Base-by-base conservation (phyloP, 64 coral and sea anemone species). In the Stichodactyla mertensii region DNA sequence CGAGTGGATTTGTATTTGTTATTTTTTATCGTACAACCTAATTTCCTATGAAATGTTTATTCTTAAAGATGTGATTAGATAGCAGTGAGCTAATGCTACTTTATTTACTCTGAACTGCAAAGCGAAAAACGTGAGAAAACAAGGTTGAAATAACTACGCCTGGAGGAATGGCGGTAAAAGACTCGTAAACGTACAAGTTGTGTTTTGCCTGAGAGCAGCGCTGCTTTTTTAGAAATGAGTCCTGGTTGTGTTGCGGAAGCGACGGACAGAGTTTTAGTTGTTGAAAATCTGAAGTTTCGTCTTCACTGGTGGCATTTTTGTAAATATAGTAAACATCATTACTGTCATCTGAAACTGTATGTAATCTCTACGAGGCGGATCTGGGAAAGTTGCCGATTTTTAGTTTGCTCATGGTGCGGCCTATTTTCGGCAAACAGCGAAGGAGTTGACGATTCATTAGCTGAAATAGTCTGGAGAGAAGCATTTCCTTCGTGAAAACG, bases 381-480 rank as follows among this genome's bases (percentile, higher is more conserved):
- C 27, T 74, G 7, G 23, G 10, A 74, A 27, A 74, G 24, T 74
- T 74, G 69, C 69, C 69, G 69, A 74, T 31, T 74, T 74, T 74
- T 11, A 31, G 69, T 31, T 26, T 74, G 24, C 10, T 31, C 12
- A 28, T 74, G 24, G 69, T 23, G 69, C 10, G 11, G 69, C n/a
- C 26, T 31, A 27, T 74, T 74, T 74, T 74, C 69, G 69, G 69
- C 69, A 74, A 74, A 74, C 69, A 74, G 3, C 24, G 69, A 74
- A 74, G 69, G 69, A 74, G 69, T 74, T 74, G 69, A 27, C 78
- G 78, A 55, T 81, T 81, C 51, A 81, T 81, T 81, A 81, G 78
- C 78, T 20, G 78, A 81, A 81, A 81, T 81, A 81, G 78, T 81
- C 53, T 55, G 5, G 52, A 19, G 36, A 81, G 14, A 81, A 19